phyloP scores from a whole-genome alignment of 2,888 invertebrate genomes.

The Drosophila subsilvestris region DNA sequence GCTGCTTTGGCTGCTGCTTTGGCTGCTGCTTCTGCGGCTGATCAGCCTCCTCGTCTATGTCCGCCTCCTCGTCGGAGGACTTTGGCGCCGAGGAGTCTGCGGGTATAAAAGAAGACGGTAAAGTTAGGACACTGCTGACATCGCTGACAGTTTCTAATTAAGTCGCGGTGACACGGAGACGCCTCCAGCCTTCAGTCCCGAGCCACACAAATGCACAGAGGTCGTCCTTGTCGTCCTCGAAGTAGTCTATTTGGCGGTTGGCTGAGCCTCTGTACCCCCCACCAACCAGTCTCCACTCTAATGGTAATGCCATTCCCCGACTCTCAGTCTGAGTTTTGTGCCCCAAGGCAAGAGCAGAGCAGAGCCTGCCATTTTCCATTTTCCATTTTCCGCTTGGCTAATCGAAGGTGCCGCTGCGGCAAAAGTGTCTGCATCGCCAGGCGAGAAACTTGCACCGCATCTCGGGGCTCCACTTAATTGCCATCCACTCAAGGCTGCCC shows the following conservation, averaged over 20 bases:
- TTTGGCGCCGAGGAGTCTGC: conserved; percentile 85
- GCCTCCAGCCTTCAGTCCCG: conserved; percentile 9
- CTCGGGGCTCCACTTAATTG: conserved; percentile 50
- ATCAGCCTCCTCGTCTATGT: conserved; percentile 69
- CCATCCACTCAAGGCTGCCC: conserved; percentile 8
- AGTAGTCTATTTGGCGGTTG: conserved; percentile 78
- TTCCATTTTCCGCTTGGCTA: conserved; percentile 75
- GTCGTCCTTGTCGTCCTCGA: conserved; percentile 48
- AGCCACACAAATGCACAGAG: conserved; percentile 37
- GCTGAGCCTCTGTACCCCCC: conserved; percentile 37
- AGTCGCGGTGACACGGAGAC: conserved; percentile 8
- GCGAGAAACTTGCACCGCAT: conserved; percentile 16
- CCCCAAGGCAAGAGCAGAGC: background rate
- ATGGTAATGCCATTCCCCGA: background rate
- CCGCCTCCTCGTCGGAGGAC: conserved; percentile 86
- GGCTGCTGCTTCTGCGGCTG: background rate
- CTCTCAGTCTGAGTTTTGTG: conserved; percentile 34
- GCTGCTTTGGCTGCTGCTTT: conserved; percentile 12
- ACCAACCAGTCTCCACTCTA: conserved; percentile 3
- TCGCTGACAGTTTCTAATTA: conserved; percentile 49
- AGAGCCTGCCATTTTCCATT: conserved; percentile 63
- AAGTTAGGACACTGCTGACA: conserved; percentile 3
- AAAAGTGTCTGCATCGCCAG: conserved; percentile 12
- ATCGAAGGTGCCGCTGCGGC: conserved; percentile 50
- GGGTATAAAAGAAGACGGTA: background rate